phyloP scores from a whole-genome alignment of 2,113 vertebrate species.

The Chloroceryle aenea region DNA sequence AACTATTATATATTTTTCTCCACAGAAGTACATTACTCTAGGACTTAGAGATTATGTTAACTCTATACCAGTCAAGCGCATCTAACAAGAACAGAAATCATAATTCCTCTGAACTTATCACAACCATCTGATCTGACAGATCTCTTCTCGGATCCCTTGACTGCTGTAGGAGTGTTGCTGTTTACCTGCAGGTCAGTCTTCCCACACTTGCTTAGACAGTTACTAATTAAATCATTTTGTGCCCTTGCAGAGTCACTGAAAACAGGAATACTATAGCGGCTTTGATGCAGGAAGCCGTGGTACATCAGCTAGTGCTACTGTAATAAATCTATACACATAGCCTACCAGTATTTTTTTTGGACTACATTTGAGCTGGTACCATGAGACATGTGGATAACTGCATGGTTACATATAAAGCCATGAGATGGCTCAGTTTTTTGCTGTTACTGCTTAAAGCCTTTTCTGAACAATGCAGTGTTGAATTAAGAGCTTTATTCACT shows the following conservation, averaged over 20 bases:
- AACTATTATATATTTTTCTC: neutral
- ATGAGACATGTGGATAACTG: neutral
- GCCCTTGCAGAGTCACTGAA: neutral
- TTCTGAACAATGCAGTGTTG: neutral
- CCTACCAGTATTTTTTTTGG: neutral
- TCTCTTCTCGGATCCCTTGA: neutral
- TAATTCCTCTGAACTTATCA: neutral
- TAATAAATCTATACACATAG: neutral
- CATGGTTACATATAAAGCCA: neutral
- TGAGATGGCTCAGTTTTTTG: neutral
- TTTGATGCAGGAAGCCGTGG: neutral
- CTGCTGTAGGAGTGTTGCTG: neutral
- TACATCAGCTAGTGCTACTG: neutral
- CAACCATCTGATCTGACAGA: neutral
- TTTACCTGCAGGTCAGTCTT: neutral
- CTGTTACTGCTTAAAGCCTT: slow-evolving; percentile 5
- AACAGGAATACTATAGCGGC: neutral
- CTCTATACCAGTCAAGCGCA: neutral
- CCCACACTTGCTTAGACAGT: neutral
- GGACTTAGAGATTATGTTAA: neutral
- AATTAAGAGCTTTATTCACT: neutral
- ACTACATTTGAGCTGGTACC: neutral
- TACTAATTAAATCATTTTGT: neutral
- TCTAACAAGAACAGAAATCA: neutral
- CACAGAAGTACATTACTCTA: neutral